Conservation (phyloP, 2,113 vertebrate genomes). For the Bagarius yarrelli region DNA sequence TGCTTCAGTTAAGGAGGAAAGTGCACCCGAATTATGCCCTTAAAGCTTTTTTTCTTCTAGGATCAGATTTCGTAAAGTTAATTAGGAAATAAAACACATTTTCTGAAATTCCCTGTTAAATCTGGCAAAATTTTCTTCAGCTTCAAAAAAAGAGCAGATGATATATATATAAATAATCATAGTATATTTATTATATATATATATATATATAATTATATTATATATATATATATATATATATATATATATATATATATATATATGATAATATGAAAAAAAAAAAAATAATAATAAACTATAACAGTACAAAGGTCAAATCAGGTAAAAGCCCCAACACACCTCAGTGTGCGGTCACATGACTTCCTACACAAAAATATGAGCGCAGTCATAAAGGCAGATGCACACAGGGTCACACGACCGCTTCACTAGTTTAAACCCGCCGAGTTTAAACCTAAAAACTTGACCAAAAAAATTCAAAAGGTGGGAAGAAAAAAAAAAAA, state of each 20-base stretch:
- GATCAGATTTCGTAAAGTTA: neutral
- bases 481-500: neutral
- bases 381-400: neutral
- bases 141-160: neutral
- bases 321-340: slow-evolving; percentile 16
- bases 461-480: neutral
- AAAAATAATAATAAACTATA: neutral
- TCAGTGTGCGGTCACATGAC: slow-evolving; percentile 46
- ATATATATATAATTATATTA: too few species aligned
- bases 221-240: too few species aligned
- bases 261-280: too few species aligned
- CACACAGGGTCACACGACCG: slow-evolving; percentile 37
- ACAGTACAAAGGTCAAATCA: slow-evolving; percentile 48
- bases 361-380: neutral
- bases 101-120: neutral
- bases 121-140: neutral
- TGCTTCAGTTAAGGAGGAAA: neutral
- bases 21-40: neutral
- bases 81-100: neutral
- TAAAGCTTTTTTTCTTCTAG: neutral
- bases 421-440: neutral
- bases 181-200: too few species aligned
- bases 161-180: too few species aligned
- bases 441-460: neutral
- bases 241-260: too few species aligned